Evolutionary conservation across 2,888 invertebrate species (phyloP).

Genomic region (Euphydryas editha): DNA sequence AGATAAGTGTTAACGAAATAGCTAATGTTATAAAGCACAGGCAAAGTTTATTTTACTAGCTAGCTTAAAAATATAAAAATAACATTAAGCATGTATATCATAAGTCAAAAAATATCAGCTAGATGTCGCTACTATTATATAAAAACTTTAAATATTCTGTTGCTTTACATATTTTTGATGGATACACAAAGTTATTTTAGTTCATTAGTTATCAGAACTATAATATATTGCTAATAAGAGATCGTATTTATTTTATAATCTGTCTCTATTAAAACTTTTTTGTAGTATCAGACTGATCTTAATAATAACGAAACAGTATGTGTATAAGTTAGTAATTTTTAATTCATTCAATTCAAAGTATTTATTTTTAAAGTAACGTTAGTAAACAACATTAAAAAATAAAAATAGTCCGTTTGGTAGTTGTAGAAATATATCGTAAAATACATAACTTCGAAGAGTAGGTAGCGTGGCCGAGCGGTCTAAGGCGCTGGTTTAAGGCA

Average conservation of each 20-base stretch:
- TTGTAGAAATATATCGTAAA: constrained; percentile 12
- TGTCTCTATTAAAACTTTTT: not conserved
- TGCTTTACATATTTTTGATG: too few relatives aligned
- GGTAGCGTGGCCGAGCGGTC: constrained; percentile 95
- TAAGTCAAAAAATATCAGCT: not conserved
- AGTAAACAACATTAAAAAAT: not conserved
- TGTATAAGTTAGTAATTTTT: not conserved
- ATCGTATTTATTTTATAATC: not conserved
- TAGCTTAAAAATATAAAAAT: too few relatives aligned
- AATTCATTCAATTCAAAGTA: not conserved
- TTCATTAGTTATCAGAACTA: too few relatives aligned
- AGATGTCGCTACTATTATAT: not conserved
- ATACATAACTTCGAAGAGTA: constrained; percentile 24
- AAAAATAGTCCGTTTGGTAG: constrained; percentile 7
- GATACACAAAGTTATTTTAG: too few relatives aligned
- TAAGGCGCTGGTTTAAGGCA: constrained; percentile 96
- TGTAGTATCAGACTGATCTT: too few relatives aligned
- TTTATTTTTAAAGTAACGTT: not conserved
- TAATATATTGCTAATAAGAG: not conserved
- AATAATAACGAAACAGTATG: not conserved
- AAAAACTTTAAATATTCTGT: too few relatives aligned
- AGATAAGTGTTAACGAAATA: too few relatives aligned
- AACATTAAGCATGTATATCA: too few relatives aligned
- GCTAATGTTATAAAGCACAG: too few relatives aligned
- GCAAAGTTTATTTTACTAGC: too few relatives aligned